Percentiles rank a stretch among this genome's conserved stretches.
phyloP scores from a whole-genome alignment of 1,140 invertebrate genomes.

The Cotesia chilonis region DNA sequence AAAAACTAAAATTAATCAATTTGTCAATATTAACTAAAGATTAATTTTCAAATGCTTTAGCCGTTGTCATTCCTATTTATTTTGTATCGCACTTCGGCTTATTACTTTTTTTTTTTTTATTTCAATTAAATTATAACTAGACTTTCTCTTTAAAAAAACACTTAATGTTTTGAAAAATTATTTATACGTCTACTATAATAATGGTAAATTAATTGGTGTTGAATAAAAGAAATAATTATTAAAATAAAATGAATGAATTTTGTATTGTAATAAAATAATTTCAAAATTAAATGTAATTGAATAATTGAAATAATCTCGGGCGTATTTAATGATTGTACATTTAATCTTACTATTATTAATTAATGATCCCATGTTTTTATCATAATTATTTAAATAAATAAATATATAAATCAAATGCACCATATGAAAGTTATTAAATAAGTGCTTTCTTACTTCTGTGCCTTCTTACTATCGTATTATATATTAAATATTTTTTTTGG shows the following conservation, averaged over 20 bases:
- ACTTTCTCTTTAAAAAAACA: not conserved
- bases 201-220: constrained; percentile 8
- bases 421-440: constrained; percentile 48
- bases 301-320: too few species aligned
- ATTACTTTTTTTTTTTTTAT: not conserved
- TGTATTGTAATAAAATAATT: constrained; percentile 19
- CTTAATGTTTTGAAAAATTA: too few species aligned
- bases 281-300: constrained; percentile 3
- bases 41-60: constrained; percentile 26
- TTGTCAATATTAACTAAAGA: constrained; percentile 15
- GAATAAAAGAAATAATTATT: not conserved
- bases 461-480: constrained; percentile 48
- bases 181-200: not conserved
- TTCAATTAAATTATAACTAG: constrained; percentile 4
- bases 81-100: constrained; percentile 7
- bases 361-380: constrained; percentile 21
- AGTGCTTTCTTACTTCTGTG: constrained; percentile 61
- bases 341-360: not conserved
- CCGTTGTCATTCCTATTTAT: constrained; percentile 4
- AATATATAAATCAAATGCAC: constrained; percentile 47
- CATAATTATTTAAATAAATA: constrained; percentile 23
- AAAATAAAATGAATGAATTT: not conserved
- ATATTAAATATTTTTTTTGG: constrained; percentile 38
- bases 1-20: constrained; percentile 20
- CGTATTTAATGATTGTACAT: too few species aligned